These are phyloP conservation scores for Chorisops tibialis DNA, from an alignment of 2,888 invertebrate species.

Conservation along the genomic window DNA sequence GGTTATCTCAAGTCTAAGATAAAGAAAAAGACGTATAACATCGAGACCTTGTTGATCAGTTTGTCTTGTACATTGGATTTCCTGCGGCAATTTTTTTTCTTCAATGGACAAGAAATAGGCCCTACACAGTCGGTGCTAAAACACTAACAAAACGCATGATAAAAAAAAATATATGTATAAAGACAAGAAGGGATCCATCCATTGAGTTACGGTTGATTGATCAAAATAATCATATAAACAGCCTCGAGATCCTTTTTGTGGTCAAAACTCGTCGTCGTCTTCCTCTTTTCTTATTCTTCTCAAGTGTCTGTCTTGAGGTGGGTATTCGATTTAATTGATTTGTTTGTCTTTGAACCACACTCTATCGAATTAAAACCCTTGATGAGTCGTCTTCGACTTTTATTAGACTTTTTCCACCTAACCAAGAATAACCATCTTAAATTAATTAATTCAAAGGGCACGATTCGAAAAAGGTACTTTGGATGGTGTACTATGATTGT, in stretches of 20 bases:
- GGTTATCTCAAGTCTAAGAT: too few species aligned
- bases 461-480: neutral
- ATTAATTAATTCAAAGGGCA: conserved; percentile 10
- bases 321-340: conserved; percentile 20
- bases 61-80: too few species aligned
- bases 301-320: conserved; percentile 1
- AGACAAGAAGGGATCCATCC: neutral
- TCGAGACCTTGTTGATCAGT: too few species aligned
- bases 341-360: conserved; percentile 18
- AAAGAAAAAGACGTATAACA: too few species aligned
- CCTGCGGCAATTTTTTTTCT: too few species aligned
- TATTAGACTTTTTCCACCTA: conserved; percentile 16
- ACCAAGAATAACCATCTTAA: conserved; percentile 12
- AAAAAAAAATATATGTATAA: too few species aligned
- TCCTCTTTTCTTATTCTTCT: conserved; percentile 8
- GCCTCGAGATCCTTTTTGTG: too few species aligned
- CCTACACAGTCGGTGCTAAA: too few species aligned
- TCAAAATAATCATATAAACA: conserved; percentile 13
- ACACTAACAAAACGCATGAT: too few species aligned
- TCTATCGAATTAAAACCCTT: conserved; percentile 13
- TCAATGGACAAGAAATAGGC: too few species aligned
- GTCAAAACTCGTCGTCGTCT: neutral
- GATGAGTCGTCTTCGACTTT: conserved; percentile 3
- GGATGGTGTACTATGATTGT: too few species aligned
- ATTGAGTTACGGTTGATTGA: conserved; percentile 2